phyloP scores from a whole-genome alignment of 2,888 invertebrate genomes.

The Phragmatobia fuliginosa region DNA sequence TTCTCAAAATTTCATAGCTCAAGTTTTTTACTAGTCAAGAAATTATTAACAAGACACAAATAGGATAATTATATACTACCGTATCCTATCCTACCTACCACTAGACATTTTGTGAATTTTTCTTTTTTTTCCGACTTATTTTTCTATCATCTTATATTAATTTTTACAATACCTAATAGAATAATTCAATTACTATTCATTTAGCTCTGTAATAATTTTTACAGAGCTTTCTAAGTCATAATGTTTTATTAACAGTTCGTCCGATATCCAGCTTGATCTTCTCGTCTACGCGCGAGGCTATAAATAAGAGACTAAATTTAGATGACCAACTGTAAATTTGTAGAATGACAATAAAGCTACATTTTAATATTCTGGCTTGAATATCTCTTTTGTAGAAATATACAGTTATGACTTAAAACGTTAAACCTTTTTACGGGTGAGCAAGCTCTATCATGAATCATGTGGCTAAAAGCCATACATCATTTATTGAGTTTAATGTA shows the following conservation, averaged over 20 bases:
- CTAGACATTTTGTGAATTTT: too few relatives aligned
- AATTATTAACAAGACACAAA: too few relatives aligned
- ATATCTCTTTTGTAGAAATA: conserved; percentile 12
- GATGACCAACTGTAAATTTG: conserved; percentile 54
- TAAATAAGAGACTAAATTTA: conserved; percentile 64
- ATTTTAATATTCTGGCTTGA: conserved; percentile 31
- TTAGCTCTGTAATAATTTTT: conserved; percentile 27
- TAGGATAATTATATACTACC: too few relatives aligned
- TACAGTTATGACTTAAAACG: conserved; percentile 18
- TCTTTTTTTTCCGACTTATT: too few relatives aligned
- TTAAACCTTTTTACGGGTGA: conserved; percentile 8
- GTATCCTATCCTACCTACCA: too few relatives aligned
- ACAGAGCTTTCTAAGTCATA: conserved; percentile 35
- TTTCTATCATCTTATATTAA: too few relatives aligned
- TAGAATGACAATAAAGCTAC: conserved; percentile 15
- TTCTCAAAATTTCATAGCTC: neutral
- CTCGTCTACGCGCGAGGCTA: conserved; percentile 50
- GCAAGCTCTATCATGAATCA: neutral
- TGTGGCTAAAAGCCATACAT: neutral
- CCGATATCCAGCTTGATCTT: conserved; percentile 46
- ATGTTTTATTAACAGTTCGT: conserved; percentile 45
- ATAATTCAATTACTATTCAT: too few relatives aligned
- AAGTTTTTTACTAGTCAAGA: neutral
- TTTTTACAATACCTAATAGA: too few relatives aligned
- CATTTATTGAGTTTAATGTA: neutral